Evolutionary conservation across 2,888 invertebrate genomes (phyloP).

Genomic region (Odiellus spinosus): DNA sequence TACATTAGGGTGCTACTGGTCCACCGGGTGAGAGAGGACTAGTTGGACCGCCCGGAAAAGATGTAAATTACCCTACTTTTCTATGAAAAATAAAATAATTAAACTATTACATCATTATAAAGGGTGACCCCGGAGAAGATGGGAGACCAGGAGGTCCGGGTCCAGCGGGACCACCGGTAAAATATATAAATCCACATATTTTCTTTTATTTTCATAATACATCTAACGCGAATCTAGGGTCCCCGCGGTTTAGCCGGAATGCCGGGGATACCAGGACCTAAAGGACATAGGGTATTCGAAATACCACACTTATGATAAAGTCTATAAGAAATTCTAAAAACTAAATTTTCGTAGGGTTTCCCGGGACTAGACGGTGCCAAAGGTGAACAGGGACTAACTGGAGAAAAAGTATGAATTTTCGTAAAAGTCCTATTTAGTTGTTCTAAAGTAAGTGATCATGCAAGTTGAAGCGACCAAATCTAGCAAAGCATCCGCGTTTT

Average conservation of each 20-base stretch:
- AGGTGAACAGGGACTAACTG: slow-evolving; percentile 56
- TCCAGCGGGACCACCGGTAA: slow-evolving; percentile 30
- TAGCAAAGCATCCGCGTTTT: too few relatives aligned
- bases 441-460: not conserved
- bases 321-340: not conserved
- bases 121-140: slow-evolving; percentile 16
- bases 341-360: slow-evolving; percentile 34
- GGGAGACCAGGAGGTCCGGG: slow-evolving; percentile 18
- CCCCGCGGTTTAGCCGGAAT: slow-evolving; percentile 54
- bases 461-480: too few relatives aligned
- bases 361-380: slow-evolving; percentile 62
- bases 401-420: slow-evolving; percentile 46
- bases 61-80: slow-evolving; percentile 12
- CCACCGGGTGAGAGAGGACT: slow-evolving; percentile 48
- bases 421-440: not conserved
- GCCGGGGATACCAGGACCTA: slow-evolving; percentile 62
- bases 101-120: not conserved
- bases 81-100: not conserved
- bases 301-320: not conserved
- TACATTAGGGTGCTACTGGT: slow-evolving; percentile 40
- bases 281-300: slow-evolving; percentile 52
- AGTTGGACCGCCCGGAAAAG: slow-evolving; percentile 52
- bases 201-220: too few relatives aligned
- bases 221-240: slow-evolving; percentile 39
- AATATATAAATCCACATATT: too few relatives aligned